Conservation (phyloP, 1,140 invertebrate genomes). For the Heterodera carotae region DNA sequence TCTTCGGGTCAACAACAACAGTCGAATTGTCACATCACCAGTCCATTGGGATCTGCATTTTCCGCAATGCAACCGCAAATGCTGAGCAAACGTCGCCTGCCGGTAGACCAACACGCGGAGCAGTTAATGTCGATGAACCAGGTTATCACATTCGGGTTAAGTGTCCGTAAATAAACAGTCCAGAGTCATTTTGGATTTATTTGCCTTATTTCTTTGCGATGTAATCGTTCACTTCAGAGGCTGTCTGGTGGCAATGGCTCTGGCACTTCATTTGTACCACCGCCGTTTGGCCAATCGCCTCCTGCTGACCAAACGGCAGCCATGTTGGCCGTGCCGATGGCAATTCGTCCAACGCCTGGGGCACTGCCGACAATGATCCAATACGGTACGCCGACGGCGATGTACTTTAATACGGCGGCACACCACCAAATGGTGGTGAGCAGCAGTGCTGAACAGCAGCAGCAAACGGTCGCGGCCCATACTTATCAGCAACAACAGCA, state of each 20-base stretch:
- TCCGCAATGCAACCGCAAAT: slow-evolving; percentile 25
- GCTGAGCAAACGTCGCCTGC: slow-evolving; percentile 10
- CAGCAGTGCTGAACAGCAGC: not conserved
- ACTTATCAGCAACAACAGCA: not conserved
- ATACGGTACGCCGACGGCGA: not conserved
- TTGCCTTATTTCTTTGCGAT: not conserved
- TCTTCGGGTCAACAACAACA: slow-evolving; percentile 5
- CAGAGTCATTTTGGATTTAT: not conserved
- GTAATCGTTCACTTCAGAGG: not conserved
- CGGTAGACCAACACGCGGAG: slow-evolving; percentile 5
- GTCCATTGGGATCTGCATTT: slow-evolving; percentile 26
- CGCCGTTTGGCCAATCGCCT: not conserved
- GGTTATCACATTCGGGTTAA: too few species aligned
- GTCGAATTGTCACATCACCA: slow-evolving; percentile 15
- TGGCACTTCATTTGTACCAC: not conserved
- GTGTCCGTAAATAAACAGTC: too few species aligned
- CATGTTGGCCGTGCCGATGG: not conserved
- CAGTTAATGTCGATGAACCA: slow-evolving; percentile 5
- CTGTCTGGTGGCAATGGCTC: not conserved
- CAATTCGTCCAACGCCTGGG: not conserved
- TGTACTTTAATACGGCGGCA: not conserved
- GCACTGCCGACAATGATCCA: not conserved
- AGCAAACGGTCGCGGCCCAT: not conserved
- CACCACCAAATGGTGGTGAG: not conserved
- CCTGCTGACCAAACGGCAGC: not conserved